phyloP scores from a whole-genome alignment of 35 echinoderm and acorn worm species.

The Ophiothrix spiculata region DNA sequence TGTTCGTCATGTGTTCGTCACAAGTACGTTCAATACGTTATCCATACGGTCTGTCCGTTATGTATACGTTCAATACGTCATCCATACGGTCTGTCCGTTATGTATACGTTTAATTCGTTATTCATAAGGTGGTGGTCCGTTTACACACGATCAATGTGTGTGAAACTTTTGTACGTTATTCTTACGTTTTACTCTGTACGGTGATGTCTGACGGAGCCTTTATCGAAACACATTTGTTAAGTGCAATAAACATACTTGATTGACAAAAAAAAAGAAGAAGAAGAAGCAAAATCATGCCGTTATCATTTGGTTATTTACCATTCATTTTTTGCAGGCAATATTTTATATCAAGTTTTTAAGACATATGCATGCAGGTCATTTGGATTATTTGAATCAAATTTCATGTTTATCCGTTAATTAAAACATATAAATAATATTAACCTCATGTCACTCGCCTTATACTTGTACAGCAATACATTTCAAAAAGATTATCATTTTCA shows the following conservation, averaged over 20 bases:
- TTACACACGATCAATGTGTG: too few species aligned
- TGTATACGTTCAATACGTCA: too few species aligned
- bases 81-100: too few species aligned
- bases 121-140: too few species aligned
- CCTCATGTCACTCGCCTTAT: neutral
- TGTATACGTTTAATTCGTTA: too few species aligned
- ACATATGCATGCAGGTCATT: neutral
- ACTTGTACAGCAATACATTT: neutral
- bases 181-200: neutral
- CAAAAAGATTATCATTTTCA: too few species aligned
- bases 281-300: neutral
- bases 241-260: neutral
- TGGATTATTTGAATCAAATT: constrained; percentile 4
- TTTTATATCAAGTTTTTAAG: neutral
- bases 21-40: too few species aligned
- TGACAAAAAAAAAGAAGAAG: neutral
- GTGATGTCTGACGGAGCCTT: neutral
- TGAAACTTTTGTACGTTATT: too few species aligned
- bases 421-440: neutral
- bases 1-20: too few species aligned
- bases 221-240: neutral
- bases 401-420: neutral
- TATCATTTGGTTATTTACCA: neutral
- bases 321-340: neutral
- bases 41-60: too few species aligned